Base-by-base conservation (phyloP, 2,888 invertebrate species). In the Elysia crispata region DNA sequence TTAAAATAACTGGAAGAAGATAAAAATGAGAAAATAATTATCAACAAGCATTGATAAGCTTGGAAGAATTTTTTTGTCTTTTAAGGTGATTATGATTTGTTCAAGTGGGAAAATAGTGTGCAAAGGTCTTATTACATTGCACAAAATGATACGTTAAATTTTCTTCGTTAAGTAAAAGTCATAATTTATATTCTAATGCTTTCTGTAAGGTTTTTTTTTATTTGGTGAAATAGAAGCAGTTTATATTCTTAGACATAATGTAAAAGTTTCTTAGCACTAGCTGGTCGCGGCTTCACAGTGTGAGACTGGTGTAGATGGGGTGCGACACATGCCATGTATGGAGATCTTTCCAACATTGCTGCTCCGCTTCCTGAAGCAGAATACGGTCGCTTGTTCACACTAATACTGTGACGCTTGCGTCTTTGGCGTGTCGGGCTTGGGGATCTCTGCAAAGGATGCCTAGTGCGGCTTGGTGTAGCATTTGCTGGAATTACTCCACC, bases 371-470 rank as follows among this genome's bases (percentile, higher is more conserved):
- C 83, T n/a, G 86, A 86, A 20, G 90, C 90, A 1, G 90, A 90
- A 79, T 86, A 90, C 3, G 91, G 91, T 25, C 91, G 86, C 28
- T 84, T 86, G 82, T 88, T 89, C 49, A 90, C 89, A 8, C 87
- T 84, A 33, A 90, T 83, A 74, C 84, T 84, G 41, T 41, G 83
- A 33, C 81, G 80, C 62, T 83, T 85, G 49, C 82, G 83, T 73
- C 84, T 83, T 30, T 79, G 73, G 81, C 86, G 85, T 3, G 41
- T 41, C 31, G 88, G 86, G 73, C 87, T 87, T 15, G 80, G 82
- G n/a, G 80, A 69, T 50, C 69, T 72, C 49, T 62, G 49, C 60
- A 49, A 64, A 13, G 41, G 57, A 66, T 23, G 30, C 28, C 66
- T 66, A 5, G 41, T 11, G 41, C 41, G 41, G 41, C 5, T 41